These are phyloP conservation scores for Orchestes rusci DNA, from an alignment of 2,888 invertebrate species.

Conservation along the genomic window DNA sequence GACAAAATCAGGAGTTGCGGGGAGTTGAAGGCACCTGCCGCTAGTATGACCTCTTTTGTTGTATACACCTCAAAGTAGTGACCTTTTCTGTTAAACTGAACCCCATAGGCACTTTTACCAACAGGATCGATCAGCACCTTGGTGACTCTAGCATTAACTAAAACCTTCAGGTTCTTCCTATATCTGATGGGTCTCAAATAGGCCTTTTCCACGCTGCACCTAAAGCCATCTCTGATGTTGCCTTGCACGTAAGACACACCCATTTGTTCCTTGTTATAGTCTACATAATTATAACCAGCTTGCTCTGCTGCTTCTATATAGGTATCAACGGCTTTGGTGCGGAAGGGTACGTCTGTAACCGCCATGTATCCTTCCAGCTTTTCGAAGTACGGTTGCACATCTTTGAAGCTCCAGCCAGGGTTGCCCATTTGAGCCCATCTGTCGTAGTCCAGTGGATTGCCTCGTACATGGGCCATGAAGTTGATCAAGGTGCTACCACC, in stretches of 20 bases:
- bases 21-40: conserved; percentile 81
- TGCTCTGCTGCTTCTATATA: conserved; percentile 57
- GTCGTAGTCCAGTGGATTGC: conserved; percentile 63
- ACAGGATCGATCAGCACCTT: conserved; percentile 56
- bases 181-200: conserved; percentile 55
- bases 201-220: conserved; percentile 60
- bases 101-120: conserved; percentile 55
- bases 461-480: conserved; percentile 53
- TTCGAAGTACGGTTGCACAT: conserved; percentile 44
- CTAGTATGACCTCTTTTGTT: conserved; percentile 73
- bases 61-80: conserved; percentile 46
- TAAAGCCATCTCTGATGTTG: conserved; percentile 51
- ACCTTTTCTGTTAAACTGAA: conserved; percentile 35
- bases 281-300: conserved; percentile 59
- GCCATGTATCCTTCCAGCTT: conserved; percentile 42
- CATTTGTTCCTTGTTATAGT: conserved; percentile 59
- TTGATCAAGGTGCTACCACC: conserved; percentile 47
- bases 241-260: conserved; percentile 59
- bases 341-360: conserved; percentile 37
- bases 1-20: conserved; percentile 88
- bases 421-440: conserved; percentile 53
- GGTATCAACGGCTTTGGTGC: conserved; percentile 47
- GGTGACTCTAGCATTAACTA: conserved; percentile 54
- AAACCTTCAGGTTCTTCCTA: conserved; percentile 60
- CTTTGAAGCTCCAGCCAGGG: conserved; percentile 48